Base-by-base conservation (phyloP, 2,113 vertebrate genomes). In the Bucco capensis region DNA sequence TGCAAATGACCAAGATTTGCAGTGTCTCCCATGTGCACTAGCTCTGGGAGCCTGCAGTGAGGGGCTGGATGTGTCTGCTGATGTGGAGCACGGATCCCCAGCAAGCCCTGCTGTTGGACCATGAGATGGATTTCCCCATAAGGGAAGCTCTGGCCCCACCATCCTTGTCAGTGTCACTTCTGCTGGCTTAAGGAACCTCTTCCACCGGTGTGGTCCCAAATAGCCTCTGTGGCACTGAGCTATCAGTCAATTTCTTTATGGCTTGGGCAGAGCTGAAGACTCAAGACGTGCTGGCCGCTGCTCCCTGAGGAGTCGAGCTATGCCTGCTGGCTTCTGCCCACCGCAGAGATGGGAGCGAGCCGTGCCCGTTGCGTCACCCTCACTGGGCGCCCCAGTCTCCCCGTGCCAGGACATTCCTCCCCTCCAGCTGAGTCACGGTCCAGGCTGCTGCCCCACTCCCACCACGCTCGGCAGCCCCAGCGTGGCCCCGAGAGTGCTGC, bases 201-300 rank as follows among this genome's bases (percentile, higher is more conserved):
- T 22, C 18, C 58, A 5, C 4, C 4, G 1, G 4, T 3, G 42
- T 2, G n/a, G 35, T 30, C 51, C 70, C 77, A 0, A 12, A 18
- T 5, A 6, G 14, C 10, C 9, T 5, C 8, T 2, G 60, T 10
- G n/a, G 13, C 57, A 51, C 40, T 0, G 8, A 35, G 83, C 40
- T 11, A 1, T 5, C 27, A 0, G 10, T 4, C 50, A 23, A 1
- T 31, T n/a, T 4, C 62, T n/a, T 10, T 2, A n/a, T 0, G 60
- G 19, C 54, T 4, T 0, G 50, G 49, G 40, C 44, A 13, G 54
- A 28, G 69, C 28, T 8, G 78, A 46, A 73, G 57, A 16, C 0
- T n/a, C n/a, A 19, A 19, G 58, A 12, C 40, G 62, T 3, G 66
- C 89, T n/a, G 79, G 53, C 86, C 1, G 9, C 28, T 1, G 14